These are phyloP conservation scores for Urophycis tenuis DNA, from an alignment of 2,797 vertebrate genomes.

Conservation along the genomic window DNA sequence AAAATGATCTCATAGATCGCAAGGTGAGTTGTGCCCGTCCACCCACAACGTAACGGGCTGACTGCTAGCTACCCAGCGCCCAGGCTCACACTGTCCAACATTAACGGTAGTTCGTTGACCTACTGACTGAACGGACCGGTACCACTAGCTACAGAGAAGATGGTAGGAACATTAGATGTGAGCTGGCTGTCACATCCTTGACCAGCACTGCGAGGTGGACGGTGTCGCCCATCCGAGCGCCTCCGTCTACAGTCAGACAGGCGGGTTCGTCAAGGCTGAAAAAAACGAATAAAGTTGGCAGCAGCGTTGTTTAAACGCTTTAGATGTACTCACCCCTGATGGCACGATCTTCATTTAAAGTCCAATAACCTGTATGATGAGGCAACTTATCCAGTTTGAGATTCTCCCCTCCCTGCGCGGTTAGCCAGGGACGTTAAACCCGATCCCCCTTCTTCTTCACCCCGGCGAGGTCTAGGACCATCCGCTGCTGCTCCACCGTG, in stretches of 20 bases:
- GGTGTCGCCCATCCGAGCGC: conserved; percentile 28
- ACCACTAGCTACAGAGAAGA: conserved; percentile 28
- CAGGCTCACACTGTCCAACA: conserved; percentile 11
- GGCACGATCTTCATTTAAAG: conserved; percentile 82
- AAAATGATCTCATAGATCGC: conserved; percentile 57
- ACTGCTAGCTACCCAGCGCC: conserved; percentile 5
- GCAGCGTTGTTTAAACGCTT: background rate
- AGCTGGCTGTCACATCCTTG: conserved; percentile 59
- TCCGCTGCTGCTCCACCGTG: conserved; percentile 25
- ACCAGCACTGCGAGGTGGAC: conserved; percentile 53
- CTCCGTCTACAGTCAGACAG: background rate
- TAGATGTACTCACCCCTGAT: conserved; percentile 69
- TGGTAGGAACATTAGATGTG: conserved; percentile 44
- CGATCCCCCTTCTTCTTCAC: conserved; percentile 36
- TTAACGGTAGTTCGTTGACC: conserved; percentile 43
- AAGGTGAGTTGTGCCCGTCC: conserved; percentile 48
- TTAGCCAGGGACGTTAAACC: conserved; percentile 66
- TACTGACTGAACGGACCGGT: conserved; percentile 54
- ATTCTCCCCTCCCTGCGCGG: conserved; percentile 69
- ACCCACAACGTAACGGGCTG: conserved; percentile 51
- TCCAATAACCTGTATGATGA: conserved; percentile 76
- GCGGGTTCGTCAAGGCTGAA: background rate
- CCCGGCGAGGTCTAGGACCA: conserved; percentile 54
- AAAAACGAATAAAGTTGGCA: background rate
- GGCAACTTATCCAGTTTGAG: conserved; percentile 77